Evolutionary conservation across 2,113 vertebrate genomes (phyloP), one percentile per base, ranked within the genome.

Genomic region (Ursus arctos): DNA sequence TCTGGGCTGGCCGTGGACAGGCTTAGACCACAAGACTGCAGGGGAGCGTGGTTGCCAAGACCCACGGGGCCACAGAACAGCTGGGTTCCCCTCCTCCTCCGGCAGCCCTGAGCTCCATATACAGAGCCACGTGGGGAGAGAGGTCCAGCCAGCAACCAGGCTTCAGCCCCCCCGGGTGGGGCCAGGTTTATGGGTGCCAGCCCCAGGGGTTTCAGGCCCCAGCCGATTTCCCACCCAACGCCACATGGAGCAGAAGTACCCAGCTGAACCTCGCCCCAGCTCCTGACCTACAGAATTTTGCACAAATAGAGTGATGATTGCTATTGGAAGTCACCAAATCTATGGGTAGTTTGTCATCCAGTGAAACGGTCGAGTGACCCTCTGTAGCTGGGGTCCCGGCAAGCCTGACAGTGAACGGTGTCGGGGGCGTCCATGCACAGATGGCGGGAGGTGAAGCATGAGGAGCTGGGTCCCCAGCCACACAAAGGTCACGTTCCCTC

Each of bases 61-160:
- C 4, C 24, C 43, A 15, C 7, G 0, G 43, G 22, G 59, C 80
- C 4, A 0, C 18, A 2, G 10, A 22, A 31, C 28, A 19, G 4
- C 87, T 16, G 57, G 22, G 67, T 2, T 91, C 69, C 31, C 24
- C 36, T n/a, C 47, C 31, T 65, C 13, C 87, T 31, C 16, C 19
- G 11, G 9, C 21, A 90, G 8, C 28, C 69, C 28, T 47, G 31
- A 31, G 7, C 43, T 53, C 33, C 22, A 40, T 5, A 43, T 8
- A 31, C 40, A 83, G 9, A 80, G 28, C 11, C 31, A 24, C 0
- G 0, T 22, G 24, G 5, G 33, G 28, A 61, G 36, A 79, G 11
- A 53, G 55, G 9, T 22, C 47, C 33, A n/a, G 40, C 18, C 19
- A 33, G 74, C 26, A 16, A 79, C 11, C 28, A 61, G 53, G 15